Conservation (phyloP, 1,140 invertebrate genomes). For the Streblospio benedicti region DNA sequence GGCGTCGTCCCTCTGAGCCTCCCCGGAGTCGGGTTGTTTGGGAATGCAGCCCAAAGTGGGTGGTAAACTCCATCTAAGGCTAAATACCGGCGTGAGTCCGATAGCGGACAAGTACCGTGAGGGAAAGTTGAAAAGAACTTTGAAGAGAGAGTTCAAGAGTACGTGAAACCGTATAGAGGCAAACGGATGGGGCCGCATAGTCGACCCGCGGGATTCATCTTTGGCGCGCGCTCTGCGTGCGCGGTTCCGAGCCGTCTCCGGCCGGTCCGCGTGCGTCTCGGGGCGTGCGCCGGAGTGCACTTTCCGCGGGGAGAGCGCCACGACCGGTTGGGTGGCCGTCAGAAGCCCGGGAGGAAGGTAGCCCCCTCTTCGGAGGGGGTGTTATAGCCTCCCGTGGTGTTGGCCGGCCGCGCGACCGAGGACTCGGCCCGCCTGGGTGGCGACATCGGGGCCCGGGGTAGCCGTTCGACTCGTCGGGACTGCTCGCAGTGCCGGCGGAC, state of each 20-base stretch:
- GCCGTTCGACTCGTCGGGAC: slow-evolving; percentile 3
- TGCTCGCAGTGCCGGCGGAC: slow-evolving; percentile 9
- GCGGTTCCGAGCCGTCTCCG: slow-evolving; percentile 30
- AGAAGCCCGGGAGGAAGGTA: not conserved
- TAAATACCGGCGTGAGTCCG: slow-evolving; percentile 74
- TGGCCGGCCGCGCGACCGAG: not conserved
- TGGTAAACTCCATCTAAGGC: slow-evolving; percentile 78
- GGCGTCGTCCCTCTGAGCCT: slow-evolving; percentile 48
- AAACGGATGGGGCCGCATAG: slow-evolving; percentile 52
- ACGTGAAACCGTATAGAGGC: slow-evolving; percentile 68
- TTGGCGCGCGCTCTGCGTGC: slow-evolving; percentile 11
- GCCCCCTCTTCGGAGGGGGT: not conserved
- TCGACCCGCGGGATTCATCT: slow-evolving; percentile 29
- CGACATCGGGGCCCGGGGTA: not conserved
- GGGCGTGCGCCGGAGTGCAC: slow-evolving; percentile 10
- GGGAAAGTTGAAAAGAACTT: slow-evolving; percentile 84
- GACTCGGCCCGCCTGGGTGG: not conserved
- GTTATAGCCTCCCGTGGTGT: not conserved
- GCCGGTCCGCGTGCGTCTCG: slow-evolving; percentile 37
- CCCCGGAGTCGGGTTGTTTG: slow-evolving; percentile 73
- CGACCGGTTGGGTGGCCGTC: slow-evolving; percentile 11
- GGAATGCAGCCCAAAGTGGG: slow-evolving; percentile 72
- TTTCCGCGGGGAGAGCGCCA: slow-evolving; percentile 15
- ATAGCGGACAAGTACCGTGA: slow-evolving; percentile 85
- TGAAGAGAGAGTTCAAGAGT: slow-evolving; percentile 81